Evolutionary conservation across 2,113 vertebrate species (phyloP).

Genomic region (Lasiurus borealis): DNA sequence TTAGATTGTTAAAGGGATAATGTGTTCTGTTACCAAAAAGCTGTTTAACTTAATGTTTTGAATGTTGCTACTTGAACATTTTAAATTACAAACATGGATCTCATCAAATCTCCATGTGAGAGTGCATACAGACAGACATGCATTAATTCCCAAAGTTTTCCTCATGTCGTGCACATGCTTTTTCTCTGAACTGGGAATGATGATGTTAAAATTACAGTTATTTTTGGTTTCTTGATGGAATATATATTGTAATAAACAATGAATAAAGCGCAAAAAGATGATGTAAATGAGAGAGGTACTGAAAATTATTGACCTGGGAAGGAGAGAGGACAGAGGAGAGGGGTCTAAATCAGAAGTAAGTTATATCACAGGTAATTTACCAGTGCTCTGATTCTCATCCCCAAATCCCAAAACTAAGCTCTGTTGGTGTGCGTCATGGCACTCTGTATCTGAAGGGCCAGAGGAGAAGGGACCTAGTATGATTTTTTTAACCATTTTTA

Average conservation of each 20-base stretch:
- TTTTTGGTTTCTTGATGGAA: neutral
- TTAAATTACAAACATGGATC: neutral
- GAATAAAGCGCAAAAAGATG: conserved; percentile 41
- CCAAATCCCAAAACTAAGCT: neutral
- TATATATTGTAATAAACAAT: neutral
- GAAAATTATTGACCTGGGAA: conserved; percentile 42
- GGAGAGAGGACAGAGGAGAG: conserved; percentile 18
- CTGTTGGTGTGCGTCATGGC: neutral
- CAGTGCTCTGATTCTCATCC: neutral
- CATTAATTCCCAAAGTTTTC: accelerated
- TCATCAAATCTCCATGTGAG: neutral
- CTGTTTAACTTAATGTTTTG: neutral
- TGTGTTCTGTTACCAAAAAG: neutral
- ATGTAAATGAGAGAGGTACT: neutral
- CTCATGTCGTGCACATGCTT: too few species aligned
- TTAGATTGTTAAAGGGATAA: neutral
- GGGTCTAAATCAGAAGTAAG: neutral
- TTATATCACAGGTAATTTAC: neutral
- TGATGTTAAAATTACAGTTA: neutral
- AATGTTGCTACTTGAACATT: neutral
- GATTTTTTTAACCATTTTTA: conserved; percentile 6
- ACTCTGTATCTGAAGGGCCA: neutral
- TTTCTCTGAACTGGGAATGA: neutral
- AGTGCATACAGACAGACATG: neutral
- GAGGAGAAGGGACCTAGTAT: neutral